Conservation (phyloP, 2,113 vertebrate species). For the Hydrochoerus hydrochaeris region DNA sequence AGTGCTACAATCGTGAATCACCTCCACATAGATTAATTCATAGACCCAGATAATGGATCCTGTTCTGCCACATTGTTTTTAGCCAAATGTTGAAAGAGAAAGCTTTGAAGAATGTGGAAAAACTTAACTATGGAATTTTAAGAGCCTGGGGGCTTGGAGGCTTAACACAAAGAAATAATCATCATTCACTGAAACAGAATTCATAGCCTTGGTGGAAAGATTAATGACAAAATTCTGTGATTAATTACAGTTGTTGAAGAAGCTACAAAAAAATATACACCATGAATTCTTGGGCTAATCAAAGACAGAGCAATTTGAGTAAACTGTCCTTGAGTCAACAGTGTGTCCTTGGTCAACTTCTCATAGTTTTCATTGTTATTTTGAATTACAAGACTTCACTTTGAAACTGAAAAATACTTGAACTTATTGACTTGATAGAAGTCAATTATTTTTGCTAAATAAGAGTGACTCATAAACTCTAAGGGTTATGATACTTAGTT, state of each 20-base stretch:
- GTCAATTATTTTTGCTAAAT: neutral
- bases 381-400: neutral
- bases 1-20: constrained; percentile 4
- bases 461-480: constrained; percentile 35
- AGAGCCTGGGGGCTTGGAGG: constrained; percentile 64
- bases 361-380: neutral
- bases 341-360: constrained; percentile 33
- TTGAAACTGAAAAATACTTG: neutral
- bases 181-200: constrained; percentile 60
- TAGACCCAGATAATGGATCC: constrained; percentile 50
- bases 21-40: constrained; percentile 63
- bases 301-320: constrained; percentile 51
- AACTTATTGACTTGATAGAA: neutral
- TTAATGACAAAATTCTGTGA: constrained; percentile 74
- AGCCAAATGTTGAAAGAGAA: constrained; percentile 70
- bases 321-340: neutral
- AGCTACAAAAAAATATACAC: constrained; percentile 19
- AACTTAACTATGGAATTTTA: constrained; percentile 57
- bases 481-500: neutral
- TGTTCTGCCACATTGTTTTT: constrained; percentile 61
- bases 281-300: constrained; percentile 46
- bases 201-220: constrained; percentile 53
- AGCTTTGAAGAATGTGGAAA: constrained; percentile 72
- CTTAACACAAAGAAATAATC: constrained; percentile 70
- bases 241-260: constrained; percentile 74